A percentile compares a stretch with the other conserved stretches of the same genome.
Conservation (phyloP, 2,888 invertebrate species). For the Sinhomidia bicolor region DNA sequence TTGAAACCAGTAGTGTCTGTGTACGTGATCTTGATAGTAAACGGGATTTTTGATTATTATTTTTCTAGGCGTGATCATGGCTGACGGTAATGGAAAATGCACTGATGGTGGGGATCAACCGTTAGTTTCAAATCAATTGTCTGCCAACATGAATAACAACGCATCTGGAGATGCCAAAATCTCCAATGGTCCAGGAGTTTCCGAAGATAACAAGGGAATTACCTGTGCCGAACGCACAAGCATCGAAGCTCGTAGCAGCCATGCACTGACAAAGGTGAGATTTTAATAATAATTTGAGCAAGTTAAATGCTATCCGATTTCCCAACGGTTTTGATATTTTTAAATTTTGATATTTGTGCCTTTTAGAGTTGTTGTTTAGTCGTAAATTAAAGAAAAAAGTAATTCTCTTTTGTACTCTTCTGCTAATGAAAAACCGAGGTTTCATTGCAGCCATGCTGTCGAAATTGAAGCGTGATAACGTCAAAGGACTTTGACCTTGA, state of each 20-base stretch:
- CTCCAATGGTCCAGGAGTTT: slow-evolving; percentile 73
- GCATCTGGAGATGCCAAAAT: slow-evolving; percentile 59
- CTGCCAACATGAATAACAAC: slow-evolving; percentile 68
- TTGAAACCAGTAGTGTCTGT: too few relatives aligned
- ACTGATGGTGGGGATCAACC: slow-evolving; percentile 30
- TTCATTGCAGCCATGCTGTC: too few relatives aligned
- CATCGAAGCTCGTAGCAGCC: slow-evolving; percentile 68
- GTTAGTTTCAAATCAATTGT: slow-evolving; percentile 42
- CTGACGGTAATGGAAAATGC: slow-evolving; percentile 63
- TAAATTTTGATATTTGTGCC: too few relatives aligned
- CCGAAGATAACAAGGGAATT: slow-evolving; percentile 66
- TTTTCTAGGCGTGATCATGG: slow-evolving; percentile 61
- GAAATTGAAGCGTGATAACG: too few relatives aligned
- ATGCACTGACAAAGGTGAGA: slow-evolving; percentile 66
- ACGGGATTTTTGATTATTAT: background rate
- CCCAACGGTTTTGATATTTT: too few relatives aligned
- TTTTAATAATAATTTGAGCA: background rate
- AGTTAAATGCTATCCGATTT: too few relatives aligned
- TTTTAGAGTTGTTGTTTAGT: too few relatives aligned
- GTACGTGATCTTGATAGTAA: background rate
- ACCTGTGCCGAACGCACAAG: slow-evolving; percentile 67
- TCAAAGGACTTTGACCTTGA: too few relatives aligned
- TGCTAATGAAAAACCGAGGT: too few relatives aligned
- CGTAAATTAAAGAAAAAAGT: background rate
- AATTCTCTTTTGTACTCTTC: too few relatives aligned